These are phyloP conservation scores for Equus przewalskii DNA, from an alignment of 2,113 vertebrate genomes.

Conservation along the genomic window DNA sequence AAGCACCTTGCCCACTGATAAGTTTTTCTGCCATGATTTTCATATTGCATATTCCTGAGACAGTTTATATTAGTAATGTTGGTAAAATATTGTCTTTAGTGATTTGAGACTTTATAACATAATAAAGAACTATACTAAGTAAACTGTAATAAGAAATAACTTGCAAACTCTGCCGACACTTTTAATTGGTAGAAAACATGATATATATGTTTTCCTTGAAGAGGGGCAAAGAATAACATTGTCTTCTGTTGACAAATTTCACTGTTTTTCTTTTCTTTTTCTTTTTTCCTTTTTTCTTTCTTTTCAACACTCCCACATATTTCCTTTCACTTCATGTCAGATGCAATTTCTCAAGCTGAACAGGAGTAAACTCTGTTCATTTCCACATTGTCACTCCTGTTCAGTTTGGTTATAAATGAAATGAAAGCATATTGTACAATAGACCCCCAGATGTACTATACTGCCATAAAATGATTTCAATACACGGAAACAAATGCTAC, in stretches of 20 bases:
- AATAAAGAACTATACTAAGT: conserved; percentile 14
- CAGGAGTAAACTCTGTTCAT: conserved; percentile 74
- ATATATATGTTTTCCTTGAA: background rate
- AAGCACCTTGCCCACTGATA: conserved; percentile 3
- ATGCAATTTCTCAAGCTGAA: conserved; percentile 78
- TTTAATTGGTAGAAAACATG: conserved; percentile 40
- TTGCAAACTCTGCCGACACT: conserved; percentile 34
- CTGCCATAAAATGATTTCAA: conserved; percentile 53
- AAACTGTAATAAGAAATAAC: conserved; percentile 44
- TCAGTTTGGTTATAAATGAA: conserved; percentile 74
- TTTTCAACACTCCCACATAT: conserved; percentile 44
- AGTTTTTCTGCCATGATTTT: conserved; percentile 24
- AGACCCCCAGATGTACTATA: background rate
- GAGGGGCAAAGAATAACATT: conserved; percentile 9
- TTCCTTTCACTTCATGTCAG: conserved; percentile 72
- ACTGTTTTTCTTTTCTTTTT: background rate
- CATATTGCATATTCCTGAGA: conserved; percentile 39
- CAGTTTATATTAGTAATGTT: conserved; percentile 36
- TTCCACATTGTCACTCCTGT: conserved; percentile 76
- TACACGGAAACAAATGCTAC: conserved; percentile 35
- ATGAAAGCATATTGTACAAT: conserved; percentile 53
- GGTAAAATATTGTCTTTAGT: conserved; percentile 45
- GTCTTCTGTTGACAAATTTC: conserved; percentile 43
- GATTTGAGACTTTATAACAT: conserved; percentile 35
- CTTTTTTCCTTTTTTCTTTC: background rate